A percentile compares a stretch with the other conserved stretches of the same genome.
Conservation (phyloP, 2,888 invertebrate genomes). For the Teinopalpus imperialis region DNA sequence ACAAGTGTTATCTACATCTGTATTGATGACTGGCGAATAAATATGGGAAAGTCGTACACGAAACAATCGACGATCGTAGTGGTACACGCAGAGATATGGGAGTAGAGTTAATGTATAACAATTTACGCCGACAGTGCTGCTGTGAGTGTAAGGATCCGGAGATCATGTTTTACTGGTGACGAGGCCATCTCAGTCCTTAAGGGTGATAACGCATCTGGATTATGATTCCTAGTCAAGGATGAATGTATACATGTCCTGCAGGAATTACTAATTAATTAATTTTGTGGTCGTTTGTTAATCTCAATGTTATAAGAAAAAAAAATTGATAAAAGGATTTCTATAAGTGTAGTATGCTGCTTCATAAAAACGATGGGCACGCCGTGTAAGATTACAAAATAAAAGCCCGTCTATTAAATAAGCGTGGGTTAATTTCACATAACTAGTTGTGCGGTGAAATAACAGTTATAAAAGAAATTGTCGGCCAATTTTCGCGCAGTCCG, state of each 20-base stretch:
- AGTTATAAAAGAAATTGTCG: constrained; percentile 19
- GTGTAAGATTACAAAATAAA: constrained; percentile 6
- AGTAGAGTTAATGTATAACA: constrained; percentile 11
- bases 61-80: constrained; percentile 12
- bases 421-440: constrained; percentile 5
- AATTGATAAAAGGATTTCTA: too few relatives aligned
- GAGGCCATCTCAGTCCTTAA: too few relatives aligned
- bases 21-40: constrained; percentile 19
- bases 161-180: too few relatives aligned
- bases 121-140: constrained; percentile 2
- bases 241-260: too few relatives aligned
- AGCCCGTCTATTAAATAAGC: background rate
- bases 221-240: too few relatives aligned
- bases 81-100: constrained; percentile 1
- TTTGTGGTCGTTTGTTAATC: too few relatives aligned
- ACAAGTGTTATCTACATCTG: constrained; percentile 7
- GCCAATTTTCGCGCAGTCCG: constrained; percentile 18
- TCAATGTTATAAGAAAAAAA: too few relatives aligned
- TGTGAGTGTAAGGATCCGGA: too few relatives aligned
- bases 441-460: constrained; percentile 14
- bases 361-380: too few relatives aligned
- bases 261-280: too few relatives aligned
- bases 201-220: too few relatives aligned
- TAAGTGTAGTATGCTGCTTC: too few relatives aligned
- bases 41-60: constrained; percentile 25